These are phyloP conservation scores for Pomacea maculata DNA, from an alignment of 1,140 invertebrate genomes.

Conservation along the genomic window DNA sequence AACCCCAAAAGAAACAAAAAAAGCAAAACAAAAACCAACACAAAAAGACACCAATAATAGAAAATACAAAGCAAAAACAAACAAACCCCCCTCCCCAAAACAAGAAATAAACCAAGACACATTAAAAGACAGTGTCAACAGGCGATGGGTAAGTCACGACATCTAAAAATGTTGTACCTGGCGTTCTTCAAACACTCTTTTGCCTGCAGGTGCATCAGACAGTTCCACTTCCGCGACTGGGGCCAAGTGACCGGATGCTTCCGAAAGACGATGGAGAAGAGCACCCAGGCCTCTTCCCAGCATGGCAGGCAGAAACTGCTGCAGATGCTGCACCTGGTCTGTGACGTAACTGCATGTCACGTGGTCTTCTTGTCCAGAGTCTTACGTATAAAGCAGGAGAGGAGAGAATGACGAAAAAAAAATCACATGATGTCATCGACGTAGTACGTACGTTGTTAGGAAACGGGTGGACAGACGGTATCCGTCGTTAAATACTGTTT, in stretches of 20 bases:
- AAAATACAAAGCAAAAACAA: no score
- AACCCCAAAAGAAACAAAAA: no score
- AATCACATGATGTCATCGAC: neutral
- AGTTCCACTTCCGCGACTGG: slow-evolving; percentile 16
- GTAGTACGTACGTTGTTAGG: no score
- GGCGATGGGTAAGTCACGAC: no score
- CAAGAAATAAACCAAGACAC: no score
- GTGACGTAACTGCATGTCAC: neutral
- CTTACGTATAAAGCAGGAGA: neutral
- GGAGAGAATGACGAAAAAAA: neutral
- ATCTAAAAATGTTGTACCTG: no score
- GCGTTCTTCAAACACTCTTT: no score
- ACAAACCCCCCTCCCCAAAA: no score
- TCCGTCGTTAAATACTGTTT: no score
- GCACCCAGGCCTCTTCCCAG: neutral
- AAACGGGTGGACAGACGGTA: neutral
- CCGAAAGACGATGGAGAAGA: neutral
- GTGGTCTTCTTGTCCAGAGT: neutral
- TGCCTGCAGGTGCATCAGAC: neutral
- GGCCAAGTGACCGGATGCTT: neutral
- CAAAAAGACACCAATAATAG: no score
- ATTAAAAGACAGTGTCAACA: no score
- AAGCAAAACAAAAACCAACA: no score
- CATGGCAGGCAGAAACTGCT: neutral
- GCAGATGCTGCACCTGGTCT: neutral